Evolutionary conservation across 2,113 vertebrate species (phyloP).

Genomic region (Chamaea fasciata): DNA sequence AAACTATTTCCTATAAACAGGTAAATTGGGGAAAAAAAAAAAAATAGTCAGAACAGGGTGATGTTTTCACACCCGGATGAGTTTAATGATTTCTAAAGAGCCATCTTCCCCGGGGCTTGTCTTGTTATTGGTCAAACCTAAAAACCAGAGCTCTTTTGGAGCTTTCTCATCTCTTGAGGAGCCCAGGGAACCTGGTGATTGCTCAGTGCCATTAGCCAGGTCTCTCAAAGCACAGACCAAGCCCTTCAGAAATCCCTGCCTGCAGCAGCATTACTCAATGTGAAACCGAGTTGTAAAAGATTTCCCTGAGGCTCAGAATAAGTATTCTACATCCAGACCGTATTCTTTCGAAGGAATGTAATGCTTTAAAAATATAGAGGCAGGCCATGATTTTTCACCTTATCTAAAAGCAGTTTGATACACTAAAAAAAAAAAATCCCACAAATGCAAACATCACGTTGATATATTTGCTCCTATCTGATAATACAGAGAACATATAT

Average conservation of each 20-base stretch:
- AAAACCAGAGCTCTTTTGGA: neutral
- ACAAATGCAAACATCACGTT: neutral
- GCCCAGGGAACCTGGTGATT: rapidly evolving
- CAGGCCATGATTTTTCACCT: neutral
- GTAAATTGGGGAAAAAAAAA: neutral
- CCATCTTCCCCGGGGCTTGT: neutral
- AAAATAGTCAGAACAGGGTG: neutral
- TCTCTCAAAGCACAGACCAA: neutral
- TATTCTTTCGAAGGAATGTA: neutral
- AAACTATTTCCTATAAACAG: neutral
- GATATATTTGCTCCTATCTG: neutral
- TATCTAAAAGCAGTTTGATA: neutral
- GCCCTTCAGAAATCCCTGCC: neutral
- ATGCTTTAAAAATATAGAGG: neutral
- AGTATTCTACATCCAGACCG: neutral
- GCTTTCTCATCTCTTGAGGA: neutral
- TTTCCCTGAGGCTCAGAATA: neutral
- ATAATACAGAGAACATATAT: neutral
- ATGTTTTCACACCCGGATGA: neutral
- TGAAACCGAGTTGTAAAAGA: neutral
- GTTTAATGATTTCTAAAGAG: neutral
- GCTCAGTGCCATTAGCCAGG: neutral
- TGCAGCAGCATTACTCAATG: neutral
- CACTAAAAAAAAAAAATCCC: neutral
- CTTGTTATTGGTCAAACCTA: neutral